Base-by-base conservation (phyloP, 92 coral and sea anemone species). In the Palythoa grandiflora region DNA sequence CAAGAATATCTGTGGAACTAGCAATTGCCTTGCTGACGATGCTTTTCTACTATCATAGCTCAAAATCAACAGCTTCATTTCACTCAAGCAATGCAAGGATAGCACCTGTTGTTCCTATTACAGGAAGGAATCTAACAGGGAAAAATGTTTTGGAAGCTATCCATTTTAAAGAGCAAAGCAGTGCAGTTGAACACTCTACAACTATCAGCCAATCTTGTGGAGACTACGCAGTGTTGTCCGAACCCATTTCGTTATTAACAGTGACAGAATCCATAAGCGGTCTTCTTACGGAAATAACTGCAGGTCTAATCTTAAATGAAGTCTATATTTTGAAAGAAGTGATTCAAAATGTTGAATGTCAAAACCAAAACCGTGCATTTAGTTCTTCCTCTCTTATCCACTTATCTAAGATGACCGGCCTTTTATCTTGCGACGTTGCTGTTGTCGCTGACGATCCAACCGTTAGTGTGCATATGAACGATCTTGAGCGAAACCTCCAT, bases 11-110 rank as follows among this genome's bases (percentile, higher is more conserved):
- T 3, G 38, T 70, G 4, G 86, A 87, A 78, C 77, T 87, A 2
- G 86, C 77, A 8, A 47, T 87, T 77, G 90, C 90, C 1, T 36
- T 87, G 35, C 60, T 87, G 35, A 88, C 87, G 6, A 53, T 75
- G 9, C 77, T 80, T 51, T 88, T 88, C 73, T 88, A 57, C 71
- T 55, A 55, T 36, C 53, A 71, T 38, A 59, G 83, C 63, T 36
- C 15, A 9, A 63, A 89, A 84, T 83, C 66, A 74, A 50, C 48
- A 2, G 92, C 70, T 8, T 35, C 36, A 35, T 83, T 76, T 76
- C 92, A 89, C 15, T 10, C 9, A 17, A 35, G 84, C 50, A 83
- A 80, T 48, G 51, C 91, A 54, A 77, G 63, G 60, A 54, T 83
- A 13, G 77, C 50, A 53, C 91, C 85, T 17, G 12, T 10, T 40